A percentile compares a stretch with the other conserved stretches of the same genome.
These are phyloP conservation scores for Carassius carassius DNA, from an alignment of 2,113 vertebrate species.

Conservation along the genomic window DNA sequence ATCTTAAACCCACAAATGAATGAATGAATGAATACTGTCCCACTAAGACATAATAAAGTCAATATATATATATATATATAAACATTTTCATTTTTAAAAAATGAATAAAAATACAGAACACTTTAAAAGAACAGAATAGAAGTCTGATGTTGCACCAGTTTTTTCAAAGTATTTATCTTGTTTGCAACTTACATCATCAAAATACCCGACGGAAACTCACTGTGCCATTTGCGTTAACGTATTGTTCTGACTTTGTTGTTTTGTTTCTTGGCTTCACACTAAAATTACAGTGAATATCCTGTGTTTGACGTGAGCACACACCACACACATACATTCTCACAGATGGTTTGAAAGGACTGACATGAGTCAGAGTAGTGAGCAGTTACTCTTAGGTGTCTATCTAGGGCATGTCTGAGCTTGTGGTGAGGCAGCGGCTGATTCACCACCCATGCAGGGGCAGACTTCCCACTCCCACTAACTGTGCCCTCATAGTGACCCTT, in stretches of 20 bases:
- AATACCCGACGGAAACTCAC: not conserved
- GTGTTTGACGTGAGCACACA: conserved; percentile 25
- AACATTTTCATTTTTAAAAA: too few species aligned
- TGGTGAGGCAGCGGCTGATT: conserved; percentile 59
- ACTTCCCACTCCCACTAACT: conserved; percentile 47
- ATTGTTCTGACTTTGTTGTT: conserved; percentile 36
- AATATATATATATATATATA: too few species aligned
- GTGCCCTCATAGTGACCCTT: conserved; percentile 54
- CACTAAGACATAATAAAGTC: too few species aligned
- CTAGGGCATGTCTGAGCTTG: conserved; percentile 65
- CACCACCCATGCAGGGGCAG: conserved; percentile 42
- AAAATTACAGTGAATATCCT: conserved; percentile 35
- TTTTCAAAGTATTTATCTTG: not conserved
- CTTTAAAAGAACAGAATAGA: not conserved
- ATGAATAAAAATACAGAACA: too few species aligned
- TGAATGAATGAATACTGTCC: too few species aligned
- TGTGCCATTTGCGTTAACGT: not conserved
- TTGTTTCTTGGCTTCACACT: conserved; percentile 41
- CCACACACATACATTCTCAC: conserved; percentile 39
- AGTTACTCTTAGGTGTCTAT: conserved; percentile 68
- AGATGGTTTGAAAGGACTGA: conserved; percentile 41
- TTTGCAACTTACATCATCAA: not conserved
- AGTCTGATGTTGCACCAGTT: not conserved
- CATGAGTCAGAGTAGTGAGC: conserved; percentile 64
- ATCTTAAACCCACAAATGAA: too few species aligned